Conservation (phyloP, 2,113 vertebrate species). For the Acinonyx jubatus region DNA sequence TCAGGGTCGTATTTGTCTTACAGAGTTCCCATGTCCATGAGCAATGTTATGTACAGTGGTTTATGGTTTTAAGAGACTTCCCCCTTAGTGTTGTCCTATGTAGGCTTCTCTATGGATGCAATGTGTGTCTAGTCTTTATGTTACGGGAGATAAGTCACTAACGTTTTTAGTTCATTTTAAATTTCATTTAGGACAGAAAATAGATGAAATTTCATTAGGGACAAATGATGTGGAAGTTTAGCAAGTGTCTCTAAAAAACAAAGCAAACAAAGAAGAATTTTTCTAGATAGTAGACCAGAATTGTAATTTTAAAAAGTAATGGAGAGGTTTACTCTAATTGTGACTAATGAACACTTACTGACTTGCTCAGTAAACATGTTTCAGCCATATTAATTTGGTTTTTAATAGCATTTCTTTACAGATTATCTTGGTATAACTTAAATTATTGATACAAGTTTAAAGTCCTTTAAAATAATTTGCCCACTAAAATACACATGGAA, state of each 20-base stretch:
- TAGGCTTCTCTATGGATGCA: neutral
- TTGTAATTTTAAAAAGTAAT: conserved; percentile 39
- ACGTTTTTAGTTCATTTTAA: neutral
- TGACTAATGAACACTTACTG: neutral
- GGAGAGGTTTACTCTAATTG: neutral
- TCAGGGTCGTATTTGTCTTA: neutral
- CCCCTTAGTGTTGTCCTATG: neutral
- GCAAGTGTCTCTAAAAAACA: neutral
- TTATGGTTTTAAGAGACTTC: neutral
- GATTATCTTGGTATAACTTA: neutral
- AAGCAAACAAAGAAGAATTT: neutral
- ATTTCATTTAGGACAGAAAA: neutral
- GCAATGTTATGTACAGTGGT: neutral
- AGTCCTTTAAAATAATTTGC: conserved; percentile 21
- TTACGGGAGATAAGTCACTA: neutral
- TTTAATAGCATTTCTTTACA: neutral
- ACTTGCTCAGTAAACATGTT: neutral
- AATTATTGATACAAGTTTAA: neutral
- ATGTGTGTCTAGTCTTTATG: neutral
- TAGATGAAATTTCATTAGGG: neutral
- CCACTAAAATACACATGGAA: neutral
- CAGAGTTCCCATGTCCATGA: neutral
- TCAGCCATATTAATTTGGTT: conserved; percentile 16
- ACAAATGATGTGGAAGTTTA: neutral
- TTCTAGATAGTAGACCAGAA: neutral